phyloP scores from a whole-genome alignment of 2,888 invertebrate genomes.

The Lasius fuliginosus region DNA sequence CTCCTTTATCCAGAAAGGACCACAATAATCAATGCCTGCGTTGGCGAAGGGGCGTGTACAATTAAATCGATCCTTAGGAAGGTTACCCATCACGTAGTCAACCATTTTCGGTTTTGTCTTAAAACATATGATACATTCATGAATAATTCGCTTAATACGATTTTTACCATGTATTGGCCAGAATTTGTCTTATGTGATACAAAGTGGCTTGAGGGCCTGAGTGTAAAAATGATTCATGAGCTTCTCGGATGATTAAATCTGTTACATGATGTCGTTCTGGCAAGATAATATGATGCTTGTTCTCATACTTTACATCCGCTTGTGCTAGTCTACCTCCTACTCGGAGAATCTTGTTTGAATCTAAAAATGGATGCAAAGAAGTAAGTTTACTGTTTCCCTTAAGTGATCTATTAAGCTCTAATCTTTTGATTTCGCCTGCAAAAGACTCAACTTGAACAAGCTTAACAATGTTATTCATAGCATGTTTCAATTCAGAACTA shows the following conservation, averaged over 20 bases:
- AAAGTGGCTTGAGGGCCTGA: neutral
- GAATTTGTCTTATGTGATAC: neutral
- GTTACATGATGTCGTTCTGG: neutral
- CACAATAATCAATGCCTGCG: neutral
- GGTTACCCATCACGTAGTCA: neutral
- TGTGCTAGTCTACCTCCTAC: neutral
- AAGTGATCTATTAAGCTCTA: neutral
- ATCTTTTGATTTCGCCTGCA: neutral
- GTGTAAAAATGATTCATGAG: neutral
- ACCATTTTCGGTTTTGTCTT: neutral
- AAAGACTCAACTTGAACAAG: neutral
- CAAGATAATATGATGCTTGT: neutral
- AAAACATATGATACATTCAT: neutral
- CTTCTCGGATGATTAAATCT: neutral
- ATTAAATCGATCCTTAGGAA: neutral
- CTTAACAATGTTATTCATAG: neutral
- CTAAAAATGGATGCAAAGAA: neutral
- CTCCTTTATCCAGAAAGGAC: neutral
- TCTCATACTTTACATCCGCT: neutral
- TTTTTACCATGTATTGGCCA: neutral
- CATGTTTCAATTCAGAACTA: neutral
- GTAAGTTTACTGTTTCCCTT: neutral
- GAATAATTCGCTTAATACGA: neutral
- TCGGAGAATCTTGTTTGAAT: neutral
- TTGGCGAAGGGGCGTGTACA: neutral